Evolutionary conservation across 2,888 invertebrate species (phyloP).

Genomic region (Macrophya annulata): DNA sequence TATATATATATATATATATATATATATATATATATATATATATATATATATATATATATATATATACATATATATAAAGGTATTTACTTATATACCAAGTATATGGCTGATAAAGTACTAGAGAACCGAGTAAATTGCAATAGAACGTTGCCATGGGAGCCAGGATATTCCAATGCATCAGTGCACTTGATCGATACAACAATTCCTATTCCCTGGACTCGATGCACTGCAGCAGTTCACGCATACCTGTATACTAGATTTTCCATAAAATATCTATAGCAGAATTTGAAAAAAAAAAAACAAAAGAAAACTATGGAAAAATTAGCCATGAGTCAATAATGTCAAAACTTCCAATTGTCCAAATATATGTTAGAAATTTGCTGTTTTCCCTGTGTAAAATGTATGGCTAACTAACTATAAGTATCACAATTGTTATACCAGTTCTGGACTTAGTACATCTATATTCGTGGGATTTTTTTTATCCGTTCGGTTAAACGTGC

Average conservation of each 20-base stretch:
- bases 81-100: not conserved
- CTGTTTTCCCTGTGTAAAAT: not conserved
- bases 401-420: not conserved
- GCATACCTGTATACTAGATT: not conserved
- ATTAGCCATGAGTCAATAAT: not conserved
- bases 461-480: not conserved
- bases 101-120: not conserved
- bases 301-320: no score
- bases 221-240: not conserved
- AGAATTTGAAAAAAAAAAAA: not conserved
- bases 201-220: not conserved
- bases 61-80: not conserved
- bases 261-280: not conserved
- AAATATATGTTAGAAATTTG: not conserved
- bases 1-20: not conserved
- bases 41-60: not conserved
- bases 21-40: not conserved
- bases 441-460: not conserved
- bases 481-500: not conserved
- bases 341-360: not conserved
- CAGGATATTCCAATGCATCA: not conserved
- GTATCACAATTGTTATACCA: not conserved
- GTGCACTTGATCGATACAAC: constrained; percentile 26
- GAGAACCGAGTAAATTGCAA: not conserved
- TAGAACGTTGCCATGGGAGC: constrained; percentile 28